A percentile compares a stretch with the other conserved stretches of the same genome.
These are phyloP conservation scores for Phenganax stokvisi DNA, from an alignment of 92 coral and sea anemone species.

Conservation along the genomic window DNA sequence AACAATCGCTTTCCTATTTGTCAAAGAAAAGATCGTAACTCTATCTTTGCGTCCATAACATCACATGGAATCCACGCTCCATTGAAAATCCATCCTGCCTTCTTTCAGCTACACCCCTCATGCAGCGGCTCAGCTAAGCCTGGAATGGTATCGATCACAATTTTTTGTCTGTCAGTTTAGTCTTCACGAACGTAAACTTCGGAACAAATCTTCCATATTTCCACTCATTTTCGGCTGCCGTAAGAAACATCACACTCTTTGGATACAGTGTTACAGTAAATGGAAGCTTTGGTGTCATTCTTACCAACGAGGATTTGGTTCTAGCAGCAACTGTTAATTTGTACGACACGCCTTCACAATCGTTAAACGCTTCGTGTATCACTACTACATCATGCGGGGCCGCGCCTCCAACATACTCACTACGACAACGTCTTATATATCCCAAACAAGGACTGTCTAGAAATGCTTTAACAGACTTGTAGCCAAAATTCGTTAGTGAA, in stretches of 20 bases:
- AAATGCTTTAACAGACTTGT: constrained; percentile 2
- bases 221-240: constrained; percentile 67
- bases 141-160: background rate
- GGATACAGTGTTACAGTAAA: constrained; percentile 55
- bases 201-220: constrained; percentile 60
- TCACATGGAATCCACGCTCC: background rate
- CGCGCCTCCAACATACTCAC: background rate
- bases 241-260: constrained; percentile 57
- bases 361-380: constrained; percentile 30
- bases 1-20: too few species aligned
- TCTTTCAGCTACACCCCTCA: background rate
- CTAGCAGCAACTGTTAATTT: background rate
- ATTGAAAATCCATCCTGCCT: background rate
- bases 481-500: constrained; percentile 6
- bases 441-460: constrained; percentile 30
- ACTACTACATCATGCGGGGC: background rate
- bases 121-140: background rate
- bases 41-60: too few species aligned
- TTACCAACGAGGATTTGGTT: constrained; percentile 25
- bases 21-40: too few species aligned
- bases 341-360: constrained; percentile 18
- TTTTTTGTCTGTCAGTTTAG: background rate
- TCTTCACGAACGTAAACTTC: constrained; percentile 1
- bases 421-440: background rate
- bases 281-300: constrained; percentile 54